Evolutionary conservation across 1,140 invertebrate genomes (phyloP).

Genomic region (Helicorthomorpha holstii): DNA sequence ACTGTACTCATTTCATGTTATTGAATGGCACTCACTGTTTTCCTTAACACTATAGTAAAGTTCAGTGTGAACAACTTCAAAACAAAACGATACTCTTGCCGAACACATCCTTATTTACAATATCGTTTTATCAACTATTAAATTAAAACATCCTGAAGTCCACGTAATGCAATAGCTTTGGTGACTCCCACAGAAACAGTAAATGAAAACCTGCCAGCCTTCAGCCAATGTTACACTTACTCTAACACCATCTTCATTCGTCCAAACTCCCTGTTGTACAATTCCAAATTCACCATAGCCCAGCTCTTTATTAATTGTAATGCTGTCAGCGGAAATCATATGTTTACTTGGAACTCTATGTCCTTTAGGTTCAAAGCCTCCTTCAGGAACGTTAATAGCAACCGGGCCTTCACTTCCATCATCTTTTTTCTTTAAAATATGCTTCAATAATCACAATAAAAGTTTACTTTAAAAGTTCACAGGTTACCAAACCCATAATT

Average conservation of each 20-base stretch:
- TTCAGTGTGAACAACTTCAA: too few species aligned
- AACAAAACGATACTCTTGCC: too few species aligned
- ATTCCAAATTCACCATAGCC: constrained; percentile 94
- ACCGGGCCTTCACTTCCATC: constrained; percentile 21
- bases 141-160: not conserved
- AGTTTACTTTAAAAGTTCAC: not conserved
- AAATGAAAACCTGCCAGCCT: not conserved
- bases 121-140: too few species aligned
- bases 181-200: not conserved
- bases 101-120: too few species aligned
- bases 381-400: constrained; percentile 24
- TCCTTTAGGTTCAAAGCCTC: constrained; percentile 16
- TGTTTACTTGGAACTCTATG: constrained; percentile 67
- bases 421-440: constrained; percentile 23
- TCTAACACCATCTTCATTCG: constrained; percentile 72
- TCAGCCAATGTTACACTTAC: constrained; percentile 38
- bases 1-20: too few species aligned
- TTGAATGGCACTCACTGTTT: too few species aligned
- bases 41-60: too few species aligned
- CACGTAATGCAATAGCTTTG: not conserved
- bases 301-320: constrained; percentile 84
- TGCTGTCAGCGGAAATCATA: constrained; percentile 84
- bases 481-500: not conserved
- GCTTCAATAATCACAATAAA: constrained; percentile 19
- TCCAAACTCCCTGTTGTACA: constrained; percentile 95